phyloP scores from a whole-genome alignment of 2,113 vertebrate genomes.

The Stictonetta naevosa region DNA sequence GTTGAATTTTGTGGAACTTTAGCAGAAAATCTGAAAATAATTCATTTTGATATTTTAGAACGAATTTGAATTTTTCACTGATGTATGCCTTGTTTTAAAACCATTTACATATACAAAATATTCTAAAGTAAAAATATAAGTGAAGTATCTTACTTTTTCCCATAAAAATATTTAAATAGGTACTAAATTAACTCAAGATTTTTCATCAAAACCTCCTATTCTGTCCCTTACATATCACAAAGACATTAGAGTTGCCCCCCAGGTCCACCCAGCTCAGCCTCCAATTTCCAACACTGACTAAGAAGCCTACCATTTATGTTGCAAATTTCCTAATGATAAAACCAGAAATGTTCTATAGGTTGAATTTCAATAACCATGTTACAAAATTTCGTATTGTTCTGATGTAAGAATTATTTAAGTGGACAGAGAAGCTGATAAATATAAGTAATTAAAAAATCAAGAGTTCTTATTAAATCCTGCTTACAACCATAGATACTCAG shows the following conservation, averaged over 20 bases:
- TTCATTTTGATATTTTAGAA: not conserved
- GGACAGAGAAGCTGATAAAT: not conserved
- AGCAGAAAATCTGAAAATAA: not conserved
- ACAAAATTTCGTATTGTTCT: not conserved
- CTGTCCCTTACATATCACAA: not conserved
- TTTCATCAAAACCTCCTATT: not conserved
- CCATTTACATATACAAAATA: not conserved
- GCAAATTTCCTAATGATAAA: not conserved
- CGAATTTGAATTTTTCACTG: not conserved
- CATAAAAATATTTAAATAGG: not conserved
- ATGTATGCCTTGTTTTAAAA: not conserved
- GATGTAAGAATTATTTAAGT: not conserved
- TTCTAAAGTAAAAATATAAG: not conserved
- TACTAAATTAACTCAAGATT: not conserved
- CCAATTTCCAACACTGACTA: not conserved
- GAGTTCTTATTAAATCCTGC: not conserved
- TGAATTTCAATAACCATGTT: not conserved
- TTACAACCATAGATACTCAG: not conserved
- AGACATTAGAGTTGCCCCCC: not conserved
- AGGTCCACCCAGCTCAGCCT: not conserved
- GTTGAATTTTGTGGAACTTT: not conserved
- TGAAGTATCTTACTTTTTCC: not conserved
- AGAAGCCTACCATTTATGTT: not conserved
- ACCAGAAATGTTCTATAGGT: not conserved
- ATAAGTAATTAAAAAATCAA: constrained; percentile 6